A percentile compares a stretch with the other conserved stretches of the same genome.
phyloP scores from a whole-genome alignment of 2,888 invertebrate species.

The Nephrotoma appendiculata region DNA sequence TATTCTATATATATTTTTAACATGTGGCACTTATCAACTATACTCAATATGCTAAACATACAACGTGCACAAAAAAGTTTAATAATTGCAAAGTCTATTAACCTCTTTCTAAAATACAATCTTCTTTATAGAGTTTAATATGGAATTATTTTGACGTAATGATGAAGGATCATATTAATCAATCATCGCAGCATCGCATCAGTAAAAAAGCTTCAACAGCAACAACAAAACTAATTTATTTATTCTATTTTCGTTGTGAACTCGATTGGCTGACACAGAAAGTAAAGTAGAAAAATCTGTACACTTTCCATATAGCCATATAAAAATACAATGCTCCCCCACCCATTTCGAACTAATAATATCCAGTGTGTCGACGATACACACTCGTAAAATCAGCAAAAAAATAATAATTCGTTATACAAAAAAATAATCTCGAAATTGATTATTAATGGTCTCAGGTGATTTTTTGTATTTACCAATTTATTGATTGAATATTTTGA shows the following conservation, averaged over 20 bases:
- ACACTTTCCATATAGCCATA: no score
- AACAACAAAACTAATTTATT: not conserved
- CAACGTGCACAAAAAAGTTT: no score
- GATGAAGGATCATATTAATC: not conserved
- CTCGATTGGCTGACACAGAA: not conserved
- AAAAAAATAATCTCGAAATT: not conserved
- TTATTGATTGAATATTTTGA: not conserved
- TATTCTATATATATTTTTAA: no score
- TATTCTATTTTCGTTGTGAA: not conserved
- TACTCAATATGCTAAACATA: no score
- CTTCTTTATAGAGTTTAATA: not conserved
- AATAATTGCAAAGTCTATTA: not conserved
- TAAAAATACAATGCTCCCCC: not conserved
- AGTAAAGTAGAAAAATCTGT: not conserved
- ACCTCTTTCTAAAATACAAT: not conserved
- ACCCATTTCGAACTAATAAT: not conserved
- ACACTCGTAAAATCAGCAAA: not conserved
- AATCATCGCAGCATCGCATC: not conserved
- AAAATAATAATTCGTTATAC: not conserved
- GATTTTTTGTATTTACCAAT: not conserved
- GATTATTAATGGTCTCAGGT: not conserved
- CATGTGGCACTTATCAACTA: no score
- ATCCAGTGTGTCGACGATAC: not conserved
- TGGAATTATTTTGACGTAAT: not conserved
- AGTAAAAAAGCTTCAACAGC: not conserved